Conservation (phyloP, 2,797 vertebrate species). For the Serranus cabrilla region DNA sequence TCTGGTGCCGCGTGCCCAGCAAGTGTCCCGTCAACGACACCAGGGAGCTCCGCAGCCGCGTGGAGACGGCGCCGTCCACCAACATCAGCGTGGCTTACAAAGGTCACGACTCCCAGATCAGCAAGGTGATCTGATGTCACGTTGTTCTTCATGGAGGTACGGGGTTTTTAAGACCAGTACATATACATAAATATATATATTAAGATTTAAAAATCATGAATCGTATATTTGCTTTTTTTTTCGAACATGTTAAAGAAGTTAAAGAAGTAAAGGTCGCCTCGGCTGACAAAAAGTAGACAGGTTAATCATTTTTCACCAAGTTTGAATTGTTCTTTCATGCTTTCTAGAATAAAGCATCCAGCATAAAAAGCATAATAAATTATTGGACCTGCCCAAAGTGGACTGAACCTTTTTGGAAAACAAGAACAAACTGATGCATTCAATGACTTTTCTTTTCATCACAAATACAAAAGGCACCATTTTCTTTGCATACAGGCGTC, state of each 20-base stretch:
- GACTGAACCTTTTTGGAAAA: no score
- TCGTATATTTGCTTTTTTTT: no score
- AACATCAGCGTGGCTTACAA: slow-evolving; percentile 74
- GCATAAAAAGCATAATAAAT: no score
- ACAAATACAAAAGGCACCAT: not conserved
- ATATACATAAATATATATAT: not conserved
- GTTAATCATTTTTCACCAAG: no score
- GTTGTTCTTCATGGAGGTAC: not conserved
- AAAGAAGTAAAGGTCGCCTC: no score
- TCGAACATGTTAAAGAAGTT: no score
- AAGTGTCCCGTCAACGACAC: slow-evolving; percentile 82
- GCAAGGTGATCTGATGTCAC: slow-evolving; percentile 60
- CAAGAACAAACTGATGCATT: not conserved
- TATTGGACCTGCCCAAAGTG: no score
- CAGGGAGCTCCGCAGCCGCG: slow-evolving; percentile 86
- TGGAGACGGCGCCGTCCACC: slow-evolving; percentile 88
- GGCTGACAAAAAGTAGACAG: no score
- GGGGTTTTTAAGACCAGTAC: not conserved
- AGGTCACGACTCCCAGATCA: slow-evolving; percentile 59
- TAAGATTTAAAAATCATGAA: not conserved
- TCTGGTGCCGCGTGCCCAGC: slow-evolving; percentile 84
- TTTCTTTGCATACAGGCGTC: not conserved
- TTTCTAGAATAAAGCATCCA: no score
- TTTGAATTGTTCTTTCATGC: no score
- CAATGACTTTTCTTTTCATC: not conserved